Evolutionary conservation across 1,140 invertebrate species (phyloP), one percentile per base, ranked within the genome.

Genomic region (Artemia franciscana): DNA sequence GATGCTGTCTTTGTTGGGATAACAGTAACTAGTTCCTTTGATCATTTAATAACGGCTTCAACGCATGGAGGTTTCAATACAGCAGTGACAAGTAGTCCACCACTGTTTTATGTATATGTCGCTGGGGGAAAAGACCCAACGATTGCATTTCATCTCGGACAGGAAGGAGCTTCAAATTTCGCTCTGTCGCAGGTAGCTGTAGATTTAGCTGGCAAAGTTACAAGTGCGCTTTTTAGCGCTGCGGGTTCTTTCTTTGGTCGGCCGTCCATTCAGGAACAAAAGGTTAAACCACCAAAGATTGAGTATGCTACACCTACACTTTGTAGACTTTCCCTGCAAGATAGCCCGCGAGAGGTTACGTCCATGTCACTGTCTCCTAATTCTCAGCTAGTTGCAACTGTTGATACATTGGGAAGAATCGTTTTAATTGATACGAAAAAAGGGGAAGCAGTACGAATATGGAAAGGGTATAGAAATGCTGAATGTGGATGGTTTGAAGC

Each of bases 391-490:
- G 86, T 85, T 4, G 86, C 84, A 1, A 77, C 91, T 15, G 82
- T 84, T 1, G 93, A 97, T 74, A 81, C 80, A 66, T 80, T 92
- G 68, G 91, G 91, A 18, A 77, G 91, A 67, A 84, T 97, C 0
- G 79, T 84, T 58, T 75, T 97, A 3, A 71, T 96, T 15, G 90
- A 96, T 73, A 81, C 86, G 24, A 78, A 77, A 30, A 81, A 79
- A 68, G 87, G 89, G 5, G 78, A 86, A 61, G 82, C 84, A 21
- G 71, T 94, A 21, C 78, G 89, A 63, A 84, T 94, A 71, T 93
- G 90, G 78, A 95, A 95, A 77, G 92, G 80, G 7, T 96, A 93
- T 71, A 76, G 91, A 63, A 86, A 95, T 74, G 90, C 91, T 5
- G 87, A 95, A 70, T 90, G 86, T 74, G 84, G 84, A 5, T 97